phyloP scores from a whole-genome alignment of 1,140 invertebrate genomes.

The Musca domestica region DNA sequence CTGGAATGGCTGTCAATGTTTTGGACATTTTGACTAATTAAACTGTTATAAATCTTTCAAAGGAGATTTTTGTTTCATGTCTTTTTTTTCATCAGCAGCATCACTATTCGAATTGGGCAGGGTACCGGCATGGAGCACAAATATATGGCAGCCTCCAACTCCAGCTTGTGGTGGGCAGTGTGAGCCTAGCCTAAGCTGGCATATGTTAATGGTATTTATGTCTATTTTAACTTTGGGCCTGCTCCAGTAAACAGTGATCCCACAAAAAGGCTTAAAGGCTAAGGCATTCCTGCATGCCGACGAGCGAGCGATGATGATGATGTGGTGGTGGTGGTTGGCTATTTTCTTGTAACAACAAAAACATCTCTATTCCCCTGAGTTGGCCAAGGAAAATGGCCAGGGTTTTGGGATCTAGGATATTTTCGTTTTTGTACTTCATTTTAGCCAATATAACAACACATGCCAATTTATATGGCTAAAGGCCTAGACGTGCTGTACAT shows the following conservation, averaged over 20 bases:
- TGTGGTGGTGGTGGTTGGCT: too few species aligned
- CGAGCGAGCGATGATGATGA: too few species aligned
- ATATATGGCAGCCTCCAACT: too few species aligned
- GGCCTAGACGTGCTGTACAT: background rate
- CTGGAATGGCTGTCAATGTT: background rate
- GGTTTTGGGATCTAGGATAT: too few species aligned
- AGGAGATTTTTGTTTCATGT: background rate
- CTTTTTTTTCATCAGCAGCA: too few species aligned
- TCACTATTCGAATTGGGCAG: too few species aligned
- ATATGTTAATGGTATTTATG: constrained; percentile 22
- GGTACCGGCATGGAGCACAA: too few species aligned
- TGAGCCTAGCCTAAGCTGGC: background rate
- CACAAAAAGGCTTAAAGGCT: too few species aligned
- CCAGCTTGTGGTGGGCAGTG: too few species aligned
- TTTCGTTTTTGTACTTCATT: background rate
- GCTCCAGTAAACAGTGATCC: too few species aligned
- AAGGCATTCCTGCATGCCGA: too few species aligned
- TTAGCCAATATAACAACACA: background rate
- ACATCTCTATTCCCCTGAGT: background rate
- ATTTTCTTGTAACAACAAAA: too few species aligned
- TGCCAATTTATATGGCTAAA: background rate
- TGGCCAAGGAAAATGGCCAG: background rate
- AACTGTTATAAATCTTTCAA: constrained; percentile 19
- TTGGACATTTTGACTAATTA: constrained; percentile 21
- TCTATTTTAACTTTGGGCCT: constrained; percentile 10